A percentile compares a stretch with the other conserved stretches of the same genome.
Conservation (phyloP, 1,140 invertebrate species). For the Caerostris darwini region DNA sequence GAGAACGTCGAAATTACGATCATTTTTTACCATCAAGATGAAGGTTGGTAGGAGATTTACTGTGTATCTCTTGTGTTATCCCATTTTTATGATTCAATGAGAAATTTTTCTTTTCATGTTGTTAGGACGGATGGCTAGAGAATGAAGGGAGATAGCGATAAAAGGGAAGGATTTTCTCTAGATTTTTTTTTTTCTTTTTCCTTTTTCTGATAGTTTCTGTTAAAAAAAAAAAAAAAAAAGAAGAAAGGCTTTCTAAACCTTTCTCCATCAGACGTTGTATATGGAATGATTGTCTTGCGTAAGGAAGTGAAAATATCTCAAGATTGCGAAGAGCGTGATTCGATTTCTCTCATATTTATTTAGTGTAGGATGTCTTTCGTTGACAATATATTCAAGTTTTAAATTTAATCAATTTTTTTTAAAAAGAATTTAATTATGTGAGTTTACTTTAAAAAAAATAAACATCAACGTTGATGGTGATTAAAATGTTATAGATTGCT, state of each 20-base stretch:
- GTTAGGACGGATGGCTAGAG: conserved; percentile 12
- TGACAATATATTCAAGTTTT: no score
- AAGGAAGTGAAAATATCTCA: background rate
- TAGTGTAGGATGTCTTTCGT: no score
- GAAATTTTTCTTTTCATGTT: conserved; percentile 26
- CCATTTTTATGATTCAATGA: conserved; percentile 73
- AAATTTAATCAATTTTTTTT: no score
- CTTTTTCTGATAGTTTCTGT: background rate
- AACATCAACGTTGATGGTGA: no score
- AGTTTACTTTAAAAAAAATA: no score
- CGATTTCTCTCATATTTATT: background rate
- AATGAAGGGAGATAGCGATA: background rate
- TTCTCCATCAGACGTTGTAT: background rate
- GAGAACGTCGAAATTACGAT: conserved; percentile 62
- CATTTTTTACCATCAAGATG: conserved; percentile 58
- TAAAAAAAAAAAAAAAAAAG: no score
- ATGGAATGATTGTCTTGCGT: background rate
- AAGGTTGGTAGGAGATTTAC: conserved; percentile 50
- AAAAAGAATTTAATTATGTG: no score
- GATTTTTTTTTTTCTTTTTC: background rate
- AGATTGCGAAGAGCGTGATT: background rate
- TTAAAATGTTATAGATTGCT: background rate
- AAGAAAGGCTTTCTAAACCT: background rate
- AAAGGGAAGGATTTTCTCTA: background rate
- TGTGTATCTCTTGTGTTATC: conserved; percentile 63